Evolutionary conservation across 2,113 vertebrate species (phyloP), one percentile per base, ranked within the genome.

Genomic region (Phylloscopus whistleri): DNA sequence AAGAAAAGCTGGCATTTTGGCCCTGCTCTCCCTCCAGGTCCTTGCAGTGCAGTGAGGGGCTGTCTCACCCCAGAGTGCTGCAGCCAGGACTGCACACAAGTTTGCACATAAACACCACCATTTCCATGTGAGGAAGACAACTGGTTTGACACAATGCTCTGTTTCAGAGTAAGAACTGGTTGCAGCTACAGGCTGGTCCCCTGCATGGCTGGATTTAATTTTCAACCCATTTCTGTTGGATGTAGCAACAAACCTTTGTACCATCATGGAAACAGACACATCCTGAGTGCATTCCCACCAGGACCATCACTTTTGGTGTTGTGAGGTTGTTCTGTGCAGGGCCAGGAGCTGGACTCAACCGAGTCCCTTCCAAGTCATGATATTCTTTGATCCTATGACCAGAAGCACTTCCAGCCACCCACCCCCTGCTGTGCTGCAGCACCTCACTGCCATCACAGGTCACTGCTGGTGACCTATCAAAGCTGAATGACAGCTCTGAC

Each of bases 41-140:
- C 41, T 21, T 12, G 26, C 33, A 13, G 51, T 3, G 1, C 21
- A 18, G 23, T 3, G 17, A 82, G 83, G 39, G 17, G 31, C 52
- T 62, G 55, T 17, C 22, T 55, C 26, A 67, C 5, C 28, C 60
- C 66, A 6, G 15, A 63, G 28, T 0, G 28, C 48, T 24, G 48
- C 3, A 3, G 49, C 31, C 4, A 6, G 77, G 24, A 22, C 39
- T 1, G 21, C 20, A 31, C 63, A 17, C 0, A 2, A 33, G 10
- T 35, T 30, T 52, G 46, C 82, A 23, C 35, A 11, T 7, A 13
- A 59, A 52, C 52, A n/a, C 19, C 39, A 43, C 8, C 3, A 16
- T 27, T 43, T 62, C 3, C 4, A 8, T 0, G 4, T 2, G 7
- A 69, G 80, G 51, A 88, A 41, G 24, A 55, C 0, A 3, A 28